phyloP scores from a whole-genome alignment of 1,140 invertebrate genomes.

The Tetranychus cinnabarinus region DNA sequence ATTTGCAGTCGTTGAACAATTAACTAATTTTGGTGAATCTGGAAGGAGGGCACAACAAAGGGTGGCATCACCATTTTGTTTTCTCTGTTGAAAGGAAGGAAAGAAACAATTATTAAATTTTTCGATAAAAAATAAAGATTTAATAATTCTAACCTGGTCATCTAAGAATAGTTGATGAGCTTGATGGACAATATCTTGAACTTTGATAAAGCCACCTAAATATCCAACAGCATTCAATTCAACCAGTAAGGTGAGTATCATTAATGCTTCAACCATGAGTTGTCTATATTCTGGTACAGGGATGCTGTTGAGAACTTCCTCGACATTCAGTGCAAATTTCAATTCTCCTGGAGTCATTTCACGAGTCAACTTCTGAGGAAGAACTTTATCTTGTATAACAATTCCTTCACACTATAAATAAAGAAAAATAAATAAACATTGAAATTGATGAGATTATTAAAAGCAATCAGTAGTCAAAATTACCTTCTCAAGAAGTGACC shows the following conservation, averaged over 20 bases:
- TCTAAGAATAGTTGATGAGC: slow-evolving; percentile 85
- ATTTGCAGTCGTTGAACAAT: slow-evolving; percentile 72
- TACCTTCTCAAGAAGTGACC: slow-evolving; percentile 60
- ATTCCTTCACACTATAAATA: slow-evolving; percentile 56
- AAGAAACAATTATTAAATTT: neutral
- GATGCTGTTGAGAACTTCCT: slow-evolving; percentile 88
- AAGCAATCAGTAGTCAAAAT: neutral
- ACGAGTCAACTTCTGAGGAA: slow-evolving; percentile 69
- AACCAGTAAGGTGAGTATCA: slow-evolving; percentile 74
- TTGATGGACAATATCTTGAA: slow-evolving; percentile 75
- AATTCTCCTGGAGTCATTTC: slow-evolving; percentile 97
- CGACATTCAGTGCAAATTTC: slow-evolving; percentile 92
- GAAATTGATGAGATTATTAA: neutral
- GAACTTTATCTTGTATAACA: slow-evolving; percentile 61
- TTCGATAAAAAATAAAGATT: neutral
- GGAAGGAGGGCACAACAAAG: slow-evolving; percentile 60
- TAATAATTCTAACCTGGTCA: slow-evolving; percentile 48
- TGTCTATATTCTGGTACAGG: slow-evolving; percentile 96
- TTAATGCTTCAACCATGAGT: slow-evolving; percentile 84
- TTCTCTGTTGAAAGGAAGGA: slow-evolving; percentile 30
- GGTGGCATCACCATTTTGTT: slow-evolving; percentile 62
- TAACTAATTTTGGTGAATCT: slow-evolving; percentile 28
- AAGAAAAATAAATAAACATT: slow-evolving; percentile 16
- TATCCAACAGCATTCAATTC: slow-evolving; percentile 53
- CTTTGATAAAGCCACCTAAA: slow-evolving; percentile 57